A percentile compares a stretch with the other conserved stretches of the same genome.
phyloP scores from a whole-genome alignment of 2,797 vertebrate species.

The Urophycis tenuis region DNA sequence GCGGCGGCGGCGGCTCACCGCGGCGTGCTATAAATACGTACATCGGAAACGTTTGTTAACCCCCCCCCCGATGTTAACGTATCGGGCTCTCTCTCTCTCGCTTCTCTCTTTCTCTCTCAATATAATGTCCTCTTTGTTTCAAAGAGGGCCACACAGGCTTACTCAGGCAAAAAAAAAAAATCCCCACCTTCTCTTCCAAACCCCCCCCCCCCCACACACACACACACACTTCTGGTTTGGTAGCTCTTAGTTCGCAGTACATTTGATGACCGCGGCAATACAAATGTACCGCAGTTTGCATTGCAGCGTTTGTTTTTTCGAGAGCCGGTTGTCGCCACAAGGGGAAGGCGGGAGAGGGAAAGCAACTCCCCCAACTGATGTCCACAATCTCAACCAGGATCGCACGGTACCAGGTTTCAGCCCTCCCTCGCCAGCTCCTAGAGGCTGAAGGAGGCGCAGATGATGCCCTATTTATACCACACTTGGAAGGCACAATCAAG shows the following conservation, averaged over 20 bases:
- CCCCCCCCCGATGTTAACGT: background rate
- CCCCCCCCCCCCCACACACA: no score
- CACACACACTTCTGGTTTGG: background rate
- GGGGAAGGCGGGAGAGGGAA: background rate
- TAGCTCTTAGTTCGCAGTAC: background rate
- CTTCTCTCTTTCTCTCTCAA: background rate
- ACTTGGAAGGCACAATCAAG: background rate
- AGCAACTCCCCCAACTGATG: background rate
- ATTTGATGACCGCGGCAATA: background rate
- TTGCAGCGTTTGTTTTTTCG: background rate
- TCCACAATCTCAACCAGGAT: background rate
- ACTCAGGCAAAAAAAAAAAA: background rate
- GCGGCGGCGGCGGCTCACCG: background rate
- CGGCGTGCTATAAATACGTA: background rate
- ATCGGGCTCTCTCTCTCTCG: background rate
- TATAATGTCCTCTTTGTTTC: background rate
- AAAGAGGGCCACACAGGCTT: background rate
- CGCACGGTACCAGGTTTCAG: background rate
- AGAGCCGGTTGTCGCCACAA: background rate
- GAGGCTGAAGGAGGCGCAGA: constrained; percentile 6
- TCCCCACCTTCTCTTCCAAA: background rate
- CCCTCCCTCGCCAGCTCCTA: background rate
- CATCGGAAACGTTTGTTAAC: background rate
- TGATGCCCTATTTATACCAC: constrained; percentile 18
- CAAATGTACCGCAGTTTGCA: background rate